Conservation (phyloP, 2,113 vertebrate species). For the Erythrocebus patas region DNA sequence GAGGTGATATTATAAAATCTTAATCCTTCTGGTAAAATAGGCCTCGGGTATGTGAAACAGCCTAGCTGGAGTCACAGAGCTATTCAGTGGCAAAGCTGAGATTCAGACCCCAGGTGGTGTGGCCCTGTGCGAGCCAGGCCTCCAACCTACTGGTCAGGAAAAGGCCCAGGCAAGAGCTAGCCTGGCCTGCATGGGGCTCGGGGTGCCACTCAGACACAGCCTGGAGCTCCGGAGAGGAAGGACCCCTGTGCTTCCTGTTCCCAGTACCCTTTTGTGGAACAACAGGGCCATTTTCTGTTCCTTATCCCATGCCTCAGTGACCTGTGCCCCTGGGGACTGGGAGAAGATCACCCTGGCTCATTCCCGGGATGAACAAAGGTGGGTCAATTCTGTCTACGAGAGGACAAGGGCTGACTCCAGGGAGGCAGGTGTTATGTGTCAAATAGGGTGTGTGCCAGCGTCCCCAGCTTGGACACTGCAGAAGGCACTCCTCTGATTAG, state of each 20-base stretch:
- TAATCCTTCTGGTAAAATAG: background rate
- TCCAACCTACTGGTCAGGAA: background rate
- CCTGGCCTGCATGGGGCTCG: background rate
- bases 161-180: background rate
- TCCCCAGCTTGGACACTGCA: background rate
- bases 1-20: background rate
- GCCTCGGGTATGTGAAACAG: background rate
- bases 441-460: rapidly evolving
- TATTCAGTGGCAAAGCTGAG: background rate
- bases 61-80: background rate
- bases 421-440: background rate
- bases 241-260: background rate
- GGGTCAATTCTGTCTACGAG: background rate
- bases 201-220: background rate
- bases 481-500: background rate
- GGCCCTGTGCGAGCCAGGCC: background rate
- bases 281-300: background rate
- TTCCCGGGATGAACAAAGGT: background rate
- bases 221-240: background rate
- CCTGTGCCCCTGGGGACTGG: background rate
- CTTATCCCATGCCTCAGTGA: background rate
- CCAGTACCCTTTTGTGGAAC: background rate
- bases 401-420: background rate
- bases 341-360: background rate
- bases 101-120: rapidly evolving